Evolutionary conservation across 2,888 invertebrate genomes (phyloP).

Genomic region (Tupiocoris notatus): DNA sequence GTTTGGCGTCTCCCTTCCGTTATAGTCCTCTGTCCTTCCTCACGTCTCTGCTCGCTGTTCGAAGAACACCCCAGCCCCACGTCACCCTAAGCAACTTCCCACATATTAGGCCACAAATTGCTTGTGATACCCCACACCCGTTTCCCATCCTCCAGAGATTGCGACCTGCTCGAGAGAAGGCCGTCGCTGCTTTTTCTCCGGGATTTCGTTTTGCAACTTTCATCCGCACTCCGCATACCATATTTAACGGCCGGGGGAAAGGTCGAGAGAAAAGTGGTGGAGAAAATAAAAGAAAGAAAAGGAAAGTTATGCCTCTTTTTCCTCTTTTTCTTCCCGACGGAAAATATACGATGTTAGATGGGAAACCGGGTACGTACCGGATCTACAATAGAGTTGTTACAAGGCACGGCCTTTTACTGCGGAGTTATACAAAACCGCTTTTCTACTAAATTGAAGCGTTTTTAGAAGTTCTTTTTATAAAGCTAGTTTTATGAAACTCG

Average conservation of each 20-base stretch:
- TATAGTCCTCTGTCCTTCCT: neutral
- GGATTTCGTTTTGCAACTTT: conserved; percentile 39
- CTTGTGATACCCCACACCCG: conserved; percentile 36
- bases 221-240: conserved; percentile 40
- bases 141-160: conserved; percentile 22
- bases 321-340: neutral
- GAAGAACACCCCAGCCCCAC: neutral
- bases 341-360: conserved; percentile 2
- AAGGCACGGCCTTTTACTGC: conserved; percentile 10
- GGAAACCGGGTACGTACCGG: neutral
- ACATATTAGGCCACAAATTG: conserved; percentile 42
- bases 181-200: conserved; percentile 3
- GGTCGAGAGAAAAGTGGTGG: neutral
- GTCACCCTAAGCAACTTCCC: conserved; percentile 20
- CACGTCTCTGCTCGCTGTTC: neutral
- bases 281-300: neutral
- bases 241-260: conserved; percentile 31
- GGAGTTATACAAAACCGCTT: conserved; percentile 35
- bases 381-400: conserved; percentile 37
- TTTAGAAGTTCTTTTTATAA: conserved; percentile 21
- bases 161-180: neutral
- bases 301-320: conserved; percentile 16
- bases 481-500: conserved; percentile 23
- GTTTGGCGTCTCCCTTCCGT: conserved; percentile 20
- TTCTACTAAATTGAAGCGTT: conserved; percentile 29